phyloP scores from a whole-genome alignment of 2,888 invertebrate species.

The Strigamia maritima region DNA sequence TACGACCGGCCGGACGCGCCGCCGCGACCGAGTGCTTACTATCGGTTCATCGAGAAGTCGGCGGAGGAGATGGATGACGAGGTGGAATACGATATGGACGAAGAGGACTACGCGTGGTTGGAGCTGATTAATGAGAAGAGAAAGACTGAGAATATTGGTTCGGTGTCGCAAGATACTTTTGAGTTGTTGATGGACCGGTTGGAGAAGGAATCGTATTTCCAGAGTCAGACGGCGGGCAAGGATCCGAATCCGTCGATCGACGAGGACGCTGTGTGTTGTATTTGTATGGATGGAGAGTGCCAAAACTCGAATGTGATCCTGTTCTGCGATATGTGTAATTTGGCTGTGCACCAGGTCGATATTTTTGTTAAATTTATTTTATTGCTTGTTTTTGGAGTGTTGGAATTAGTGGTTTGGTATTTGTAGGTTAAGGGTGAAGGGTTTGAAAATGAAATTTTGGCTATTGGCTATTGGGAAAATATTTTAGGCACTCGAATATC shows the following conservation, averaged over 20 bases:
- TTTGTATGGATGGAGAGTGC: slow-evolving; percentile 98
- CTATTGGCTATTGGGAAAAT: no score
- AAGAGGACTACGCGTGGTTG: slow-evolving; percentile 95
- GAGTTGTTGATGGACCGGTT: slow-evolving; percentile 96
- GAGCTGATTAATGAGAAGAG: slow-evolving; percentile 81
- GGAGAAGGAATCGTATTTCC: slow-evolving; percentile 96
- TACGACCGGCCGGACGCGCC: slow-evolving; percentile 80
- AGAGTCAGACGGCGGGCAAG: slow-evolving; percentile 59
- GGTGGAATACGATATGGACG: slow-evolving; percentile 95
- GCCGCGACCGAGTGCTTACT: slow-evolving; percentile 80
- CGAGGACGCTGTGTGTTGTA: slow-evolving; percentile 97
- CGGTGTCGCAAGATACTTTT: slow-evolving; percentile 82
- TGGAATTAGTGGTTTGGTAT: no score
- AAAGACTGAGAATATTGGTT: slow-evolving; percentile 63
- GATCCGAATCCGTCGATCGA: slow-evolving; percentile 74
- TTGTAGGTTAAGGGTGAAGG: no score
- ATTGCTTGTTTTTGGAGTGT: no score
- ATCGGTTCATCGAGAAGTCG: slow-evolving; percentile 86
- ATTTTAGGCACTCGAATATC: no score
- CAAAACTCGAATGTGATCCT: slow-evolving; percentile 97
- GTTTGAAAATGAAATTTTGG: no score
- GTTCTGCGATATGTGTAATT: slow-evolving; percentile 99
- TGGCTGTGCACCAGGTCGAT: slow-evolving; percentile 85
- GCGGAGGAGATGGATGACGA: slow-evolving; percentile 90
- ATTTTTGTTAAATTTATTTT: slow-evolving; percentile 8